Evolutionary conservation across 2,888 invertebrate genomes (phyloP).

Genomic region (Apomyelois bistriatella): DNA sequence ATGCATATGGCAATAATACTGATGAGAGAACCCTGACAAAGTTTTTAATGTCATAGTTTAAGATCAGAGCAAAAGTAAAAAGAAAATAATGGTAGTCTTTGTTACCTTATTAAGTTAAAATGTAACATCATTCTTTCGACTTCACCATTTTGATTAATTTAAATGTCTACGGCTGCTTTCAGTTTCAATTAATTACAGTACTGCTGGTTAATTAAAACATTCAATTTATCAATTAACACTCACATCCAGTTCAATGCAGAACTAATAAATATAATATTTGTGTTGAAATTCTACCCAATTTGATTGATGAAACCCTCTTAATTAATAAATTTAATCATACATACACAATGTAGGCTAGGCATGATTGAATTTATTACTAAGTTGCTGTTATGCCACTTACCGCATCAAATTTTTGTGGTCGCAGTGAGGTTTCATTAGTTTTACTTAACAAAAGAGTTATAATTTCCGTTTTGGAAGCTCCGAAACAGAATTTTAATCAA

Average conservation of each 20-base stretch:
- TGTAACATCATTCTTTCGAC: not conserved
- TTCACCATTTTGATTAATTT: not conserved
- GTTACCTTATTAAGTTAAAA: no score
- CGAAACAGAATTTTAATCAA: conserved; percentile 12
- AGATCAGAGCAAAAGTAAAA: no score
- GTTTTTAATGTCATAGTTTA: no score
- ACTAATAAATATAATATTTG: not conserved
- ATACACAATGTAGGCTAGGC: not conserved
- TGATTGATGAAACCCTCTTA: not conserved
- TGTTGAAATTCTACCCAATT: not conserved
- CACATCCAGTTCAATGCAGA: not conserved
- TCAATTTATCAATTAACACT: not conserved
- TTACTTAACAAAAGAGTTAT: conserved; percentile 3
- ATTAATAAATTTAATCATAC: not conserved
- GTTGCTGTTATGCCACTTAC: no score
- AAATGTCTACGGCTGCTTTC: not conserved
- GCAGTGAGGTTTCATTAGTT: not conserved
- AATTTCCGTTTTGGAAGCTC: conserved; percentile 2
- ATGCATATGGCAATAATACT: no score
- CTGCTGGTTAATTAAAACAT: not conserved
- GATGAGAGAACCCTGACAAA: no score
- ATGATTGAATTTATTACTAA: no score
- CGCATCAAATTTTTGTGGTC: no score
- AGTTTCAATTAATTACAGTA: not conserved
- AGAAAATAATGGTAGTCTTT: no score